Base-by-base conservation (phyloP, 2,797 vertebrate species). In the Cryptoprocta ferox region DNA sequence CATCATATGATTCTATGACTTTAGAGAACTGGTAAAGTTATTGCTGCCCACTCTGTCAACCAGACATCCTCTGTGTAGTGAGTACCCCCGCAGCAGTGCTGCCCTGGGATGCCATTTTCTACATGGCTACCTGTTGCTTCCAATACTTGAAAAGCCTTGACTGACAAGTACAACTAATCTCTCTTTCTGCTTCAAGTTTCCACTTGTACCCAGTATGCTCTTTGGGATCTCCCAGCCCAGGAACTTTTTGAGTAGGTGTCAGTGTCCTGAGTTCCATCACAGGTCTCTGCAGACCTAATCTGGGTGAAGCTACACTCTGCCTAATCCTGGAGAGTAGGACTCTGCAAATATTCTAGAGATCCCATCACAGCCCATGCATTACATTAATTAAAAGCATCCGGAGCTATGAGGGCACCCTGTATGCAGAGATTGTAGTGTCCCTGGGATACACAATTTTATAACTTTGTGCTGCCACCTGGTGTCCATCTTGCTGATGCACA, bases 401-500 rank as follows among this genome's bases (percentile, higher is more conserved):
- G n/a, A 83, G 39, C 39, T 89, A 39, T 30, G 45, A 89, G 19
- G 56, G 30, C 32, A 37, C 59, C 45, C 45, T 85, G 1, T 42
- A 78, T 48, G 37, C 66, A 81, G 81, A 95, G 16, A 89, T 68
- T 39, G 19, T 19, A 53, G 10, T 24, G 16, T 37, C 30, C 10
- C 45, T n/a, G 35, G 26, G 56, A 79, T n/a, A 48, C 5, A 88
- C 30, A 73, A 78, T 85, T 89, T 96, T 97, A 53, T 81, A 78
- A 45, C 21, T 65, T 42, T 42, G 63, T 95, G 37, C 75, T 94
- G 84, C 61, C 92, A 59, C 56, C 97, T 87, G 30, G 66, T 95
- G 97, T 85, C 61, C n/a, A 86, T 19, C 3, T 11, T 2, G 32
- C 59, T 56, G 32, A 92, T 8, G 16, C 30, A 28, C 80, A 92